Conservation (phyloP, 2,113 vertebrate species). For the Nettapus auritus region DNA sequence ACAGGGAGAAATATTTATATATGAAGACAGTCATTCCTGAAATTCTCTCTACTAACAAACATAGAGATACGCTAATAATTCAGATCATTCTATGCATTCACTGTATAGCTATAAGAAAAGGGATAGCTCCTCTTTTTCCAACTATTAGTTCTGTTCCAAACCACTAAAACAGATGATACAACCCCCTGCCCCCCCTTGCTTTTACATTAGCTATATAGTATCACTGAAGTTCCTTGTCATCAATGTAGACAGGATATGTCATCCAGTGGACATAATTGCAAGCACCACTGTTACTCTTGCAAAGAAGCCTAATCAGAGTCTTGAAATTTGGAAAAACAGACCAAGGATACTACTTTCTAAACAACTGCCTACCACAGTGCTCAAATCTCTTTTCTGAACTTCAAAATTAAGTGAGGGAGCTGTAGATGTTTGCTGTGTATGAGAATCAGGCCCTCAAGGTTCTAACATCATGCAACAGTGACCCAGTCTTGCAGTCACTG, state of each 20-base stretch:
- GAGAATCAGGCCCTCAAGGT: background rate
- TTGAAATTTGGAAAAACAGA: background rate
- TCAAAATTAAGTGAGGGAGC: background rate
- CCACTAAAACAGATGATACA: background rate
- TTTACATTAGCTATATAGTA: background rate
- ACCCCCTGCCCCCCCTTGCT: background rate
- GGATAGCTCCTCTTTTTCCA: background rate
- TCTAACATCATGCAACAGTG: background rate
- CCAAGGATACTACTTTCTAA: background rate
- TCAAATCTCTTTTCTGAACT: background rate
- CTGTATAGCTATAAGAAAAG: background rate
- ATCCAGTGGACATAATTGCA: slow-evolving; percentile 24
- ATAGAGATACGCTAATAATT: background rate
- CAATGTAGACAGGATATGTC: background rate
- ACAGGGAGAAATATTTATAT: background rate
- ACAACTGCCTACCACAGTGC: background rate
- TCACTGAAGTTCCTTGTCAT: background rate
- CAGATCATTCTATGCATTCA: background rate
- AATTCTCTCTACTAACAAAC: background rate
- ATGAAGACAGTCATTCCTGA: background rate
- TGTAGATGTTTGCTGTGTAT: background rate
- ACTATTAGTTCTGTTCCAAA: background rate
- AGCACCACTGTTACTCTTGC: background rate
- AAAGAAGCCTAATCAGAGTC: background rate
- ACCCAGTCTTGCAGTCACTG: background rate